Percentiles rank a stretch among this genome's conserved stretches.
Evolutionary conservation across 1,140 invertebrate species (phyloP).

Genomic region (Halyomorpha halys): DNA sequence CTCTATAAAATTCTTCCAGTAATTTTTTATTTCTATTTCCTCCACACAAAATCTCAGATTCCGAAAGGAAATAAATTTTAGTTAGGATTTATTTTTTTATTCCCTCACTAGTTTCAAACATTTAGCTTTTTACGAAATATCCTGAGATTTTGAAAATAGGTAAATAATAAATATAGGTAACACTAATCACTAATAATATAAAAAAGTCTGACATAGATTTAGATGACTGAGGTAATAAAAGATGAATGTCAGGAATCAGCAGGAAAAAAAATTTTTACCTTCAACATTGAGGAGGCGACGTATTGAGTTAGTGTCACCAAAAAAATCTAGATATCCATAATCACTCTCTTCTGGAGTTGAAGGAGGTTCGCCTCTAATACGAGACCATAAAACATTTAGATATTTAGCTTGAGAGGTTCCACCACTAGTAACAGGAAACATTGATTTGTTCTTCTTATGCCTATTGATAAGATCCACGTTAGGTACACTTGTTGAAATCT

Average conservation of each 20-base stretch:
- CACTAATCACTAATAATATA: too few species aligned
- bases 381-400: constrained; percentile 23
- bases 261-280: constrained; percentile 15
- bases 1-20: too few species aligned
- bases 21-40: too few species aligned
- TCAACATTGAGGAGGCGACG: constrained; percentile 26
- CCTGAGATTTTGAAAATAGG: too few species aligned
- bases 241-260: background rate
- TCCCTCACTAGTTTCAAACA: too few species aligned
- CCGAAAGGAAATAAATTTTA: too few species aligned
- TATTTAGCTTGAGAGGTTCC: constrained; percentile 23
- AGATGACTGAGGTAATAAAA: too few species aligned
- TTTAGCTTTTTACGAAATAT: too few species aligned
- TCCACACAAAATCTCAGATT: too few species aligned
- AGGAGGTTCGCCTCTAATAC: background rate
- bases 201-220: too few species aligned
- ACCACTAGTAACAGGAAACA: constrained; percentile 28
- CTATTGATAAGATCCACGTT: background rate
- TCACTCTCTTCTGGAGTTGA: constrained; percentile 16
- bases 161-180: too few species aligned
- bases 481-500: background rate
- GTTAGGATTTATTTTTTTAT: too few species aligned
- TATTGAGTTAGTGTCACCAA: constrained; percentile 29
- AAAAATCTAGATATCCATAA: constrained; percentile 28
- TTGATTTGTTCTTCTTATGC: constrained; percentile 17